Base-by-base conservation (phyloP, 2,797 vertebrate species). In the Channa striata region DNA sequence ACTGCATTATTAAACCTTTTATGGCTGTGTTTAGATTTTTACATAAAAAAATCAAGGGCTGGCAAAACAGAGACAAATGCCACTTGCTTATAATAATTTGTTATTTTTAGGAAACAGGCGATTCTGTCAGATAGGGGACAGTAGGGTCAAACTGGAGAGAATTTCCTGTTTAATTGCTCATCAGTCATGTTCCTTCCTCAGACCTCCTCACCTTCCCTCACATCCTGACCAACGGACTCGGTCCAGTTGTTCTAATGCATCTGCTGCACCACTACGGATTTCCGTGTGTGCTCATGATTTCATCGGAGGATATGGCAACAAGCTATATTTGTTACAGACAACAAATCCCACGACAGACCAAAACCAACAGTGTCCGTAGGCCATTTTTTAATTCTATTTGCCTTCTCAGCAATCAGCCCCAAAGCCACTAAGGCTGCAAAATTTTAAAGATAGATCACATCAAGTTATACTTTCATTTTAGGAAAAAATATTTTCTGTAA, bases 81-180 rank as follows among this genome's bases (percentile, higher is more conserved):
- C n/a, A n/a, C n/a, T n/a, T n/a, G n/a, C n/a, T n/a, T n/a, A n/a
- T n/a, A n/a, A n/a, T n/a, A n/a, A n/a, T n/a, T n/a, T n/a, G n/a
- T n/a, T n/a, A n/a, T n/a, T n/a, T n/a, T n/a, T n/a, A n/a, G n/a
- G 25, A 30, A 6, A 5, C 10, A 1, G 20, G 47, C 40, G 72
- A 59, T 77, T 67, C 78, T 50, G 72, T 70, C 39, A 10, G 34
- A 42, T 34, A 8, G 20, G 46, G 70, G 1, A 88, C 78, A 87
- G 83, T 72, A 34, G 61, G 20, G 6, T 63, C 61, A 58, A 58
- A 48, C 48, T 33, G 49, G 25, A 48, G 36, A 61, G 54, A 69
- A 80, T 70, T 80, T 86, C 78, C 78, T 64, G 44, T 70, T 23
- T 20, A 70, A 72, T 64, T 60, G 58, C 25, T 73, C 60, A 71